phyloP scores from a whole-genome alignment of 2,888 invertebrate genomes.

The Bedellia somnulentella region DNA sequence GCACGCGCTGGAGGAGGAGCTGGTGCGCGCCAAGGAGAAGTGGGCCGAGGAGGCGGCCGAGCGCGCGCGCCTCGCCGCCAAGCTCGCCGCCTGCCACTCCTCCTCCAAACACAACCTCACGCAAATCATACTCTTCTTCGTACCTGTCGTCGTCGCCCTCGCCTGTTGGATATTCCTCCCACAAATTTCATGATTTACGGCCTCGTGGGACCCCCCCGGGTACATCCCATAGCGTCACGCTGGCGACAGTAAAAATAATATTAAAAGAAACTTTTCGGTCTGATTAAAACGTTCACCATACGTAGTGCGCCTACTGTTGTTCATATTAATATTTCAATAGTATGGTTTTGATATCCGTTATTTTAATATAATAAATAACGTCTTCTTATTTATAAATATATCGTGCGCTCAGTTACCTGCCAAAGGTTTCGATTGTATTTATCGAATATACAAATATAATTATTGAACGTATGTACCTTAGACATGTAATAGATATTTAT shows the following conservation, averaged over 20 bases:
- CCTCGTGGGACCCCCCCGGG: constrained; percentile 58
- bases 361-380: too few relatives aligned
- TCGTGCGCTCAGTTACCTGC: constrained; percentile 18
- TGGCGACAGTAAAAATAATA: too few relatives aligned
- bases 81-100: constrained; percentile 62
- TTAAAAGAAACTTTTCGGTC: too few relatives aligned
- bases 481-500: constrained; percentile 4
- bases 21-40: constrained; percentile 72
- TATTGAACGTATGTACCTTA: constrained; percentile 1
- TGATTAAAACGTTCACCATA: too few relatives aligned
- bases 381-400: too few relatives aligned
- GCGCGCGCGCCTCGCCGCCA: constrained; percentile 61
- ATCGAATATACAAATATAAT: constrained; percentile 19
- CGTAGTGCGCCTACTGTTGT: too few relatives aligned
- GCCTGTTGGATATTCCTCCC: constrained; percentile 64
- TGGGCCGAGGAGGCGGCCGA: constrained; percentile 68
- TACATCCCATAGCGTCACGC: constrained; percentile 35
- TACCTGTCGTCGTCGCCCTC: constrained; percentile 59
- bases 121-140: constrained; percentile 58
- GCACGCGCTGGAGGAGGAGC: constrained; percentile 70
- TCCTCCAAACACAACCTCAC: constrained; percentile 55
- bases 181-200: constrained; percentile 65
- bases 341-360: too few relatives aligned
- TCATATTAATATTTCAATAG: too few relatives aligned
- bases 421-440: constrained; percentile 22